Evolutionary conservation across 2,797 vertebrate species (phyloP), one percentile per base, ranked within the genome.

Genomic region (Sebastolobus alascanus): DNA sequence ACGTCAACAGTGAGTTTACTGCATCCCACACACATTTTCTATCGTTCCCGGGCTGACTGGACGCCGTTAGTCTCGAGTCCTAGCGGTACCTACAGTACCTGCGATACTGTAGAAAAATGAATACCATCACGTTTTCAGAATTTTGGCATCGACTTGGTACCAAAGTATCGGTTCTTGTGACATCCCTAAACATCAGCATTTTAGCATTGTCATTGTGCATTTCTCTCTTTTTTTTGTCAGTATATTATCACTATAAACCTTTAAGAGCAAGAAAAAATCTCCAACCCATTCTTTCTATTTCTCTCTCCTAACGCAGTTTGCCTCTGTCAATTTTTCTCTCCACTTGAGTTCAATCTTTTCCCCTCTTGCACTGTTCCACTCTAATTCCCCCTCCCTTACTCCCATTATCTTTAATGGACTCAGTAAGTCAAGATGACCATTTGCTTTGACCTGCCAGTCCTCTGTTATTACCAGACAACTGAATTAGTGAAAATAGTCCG

Each of bases 361-460:
- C 46, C 52, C 37, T 18, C 40, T 35, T 46, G 14, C 25, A 13
- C 46, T 29, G 46, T 37, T 77, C 58, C 25, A 68, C 68, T 85
- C 77, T 20, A 73, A 68, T 35, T 13, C 58, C 20, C 38, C 27
- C 2, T 46, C 18, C 50, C 56, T 65, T 12, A 50, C 46, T 40
- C 11, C 37, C n/a, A 27, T 40, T 20, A 40, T 54, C 33, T 52
- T 31, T 37, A 66, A 63, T 68, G 16, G 52, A 29, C 63, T 25
- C 56, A 6, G n/a, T 11, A 4, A 40, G 43, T 61, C 54, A 20
- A 71, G 35, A 56, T 40, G 50, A 46, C 13, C 27, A 16, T 69
- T 71, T 55, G 33, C 65, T 75, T 5, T 67, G 16, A 74, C 18
- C 64, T 52, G 68, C 58, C 60, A 54, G 65, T 27, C 43, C 38